These are phyloP conservation scores for Peribatodes rhomboidaria DNA, from an alignment of 2,888 invertebrate genomes.

Conservation along the genomic window DNA sequence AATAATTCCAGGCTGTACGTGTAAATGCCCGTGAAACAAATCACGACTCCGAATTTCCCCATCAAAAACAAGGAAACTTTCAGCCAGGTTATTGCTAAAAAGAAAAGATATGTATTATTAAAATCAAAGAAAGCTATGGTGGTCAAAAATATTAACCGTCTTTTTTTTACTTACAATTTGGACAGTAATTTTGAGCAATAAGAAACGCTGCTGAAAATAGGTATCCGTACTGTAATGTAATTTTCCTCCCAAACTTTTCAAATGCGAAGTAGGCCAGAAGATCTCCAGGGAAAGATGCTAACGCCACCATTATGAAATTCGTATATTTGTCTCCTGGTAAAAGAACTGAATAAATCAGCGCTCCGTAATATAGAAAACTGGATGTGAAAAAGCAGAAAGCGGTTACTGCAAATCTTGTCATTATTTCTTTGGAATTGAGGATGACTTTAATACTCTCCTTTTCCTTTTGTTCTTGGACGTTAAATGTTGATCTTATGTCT, in stretches of 20 bases:
- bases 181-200: conserved; percentile 65
- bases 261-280: conserved; percentile 66
- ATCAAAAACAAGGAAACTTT: conserved; percentile 67
- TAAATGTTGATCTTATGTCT: conserved; percentile 64
- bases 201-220: conserved; percentile 64
- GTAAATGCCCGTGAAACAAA: conserved; percentile 74
- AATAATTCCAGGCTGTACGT: conserved; percentile 75
- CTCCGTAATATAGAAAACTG: conserved; percentile 73
- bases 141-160: not conserved
- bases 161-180: conserved; percentile 64
- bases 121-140: conserved; percentile 18
- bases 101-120: not conserved
- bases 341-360: conserved; percentile 67
- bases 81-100: conserved; percentile 70
- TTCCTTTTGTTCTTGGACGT: conserved; percentile 65
- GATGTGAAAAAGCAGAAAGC: conserved; percentile 73
- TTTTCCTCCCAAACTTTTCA: conserved; percentile 67
- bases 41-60: conserved; percentile 70
- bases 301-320: conserved; percentile 69
- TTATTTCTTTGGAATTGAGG: conserved; percentile 68
- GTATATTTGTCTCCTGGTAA: conserved; percentile 75
- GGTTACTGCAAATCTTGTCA: conserved; percentile 66
- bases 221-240: conserved; percentile 69
- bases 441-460: conserved; percentile 68
- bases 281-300: conserved; percentile 75